Base-by-base conservation (phyloP, 2,888 invertebrate species). In the Plutella xylostella region DNA sequence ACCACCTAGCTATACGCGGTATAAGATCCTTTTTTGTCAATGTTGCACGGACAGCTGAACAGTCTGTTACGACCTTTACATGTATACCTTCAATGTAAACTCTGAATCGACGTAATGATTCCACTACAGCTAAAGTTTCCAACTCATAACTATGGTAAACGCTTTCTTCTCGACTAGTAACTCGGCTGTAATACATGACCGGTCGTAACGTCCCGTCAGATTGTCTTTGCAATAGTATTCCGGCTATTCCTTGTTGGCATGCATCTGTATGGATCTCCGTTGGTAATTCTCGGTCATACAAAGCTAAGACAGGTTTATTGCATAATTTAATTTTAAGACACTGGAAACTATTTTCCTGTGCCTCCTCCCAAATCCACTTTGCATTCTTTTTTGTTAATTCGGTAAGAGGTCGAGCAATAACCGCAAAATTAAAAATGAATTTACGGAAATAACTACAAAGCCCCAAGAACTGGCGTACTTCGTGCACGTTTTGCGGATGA, bases 61-160 rank as follows among this genome's bases (percentile, higher is more conserved):
- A 43, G 14, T 43, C 43, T 14, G 43, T 43, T 5, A 43, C 33
- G 3, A 43, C 21, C 15, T 33, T 34, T 4, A 43, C 21, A 14
- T 12, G 33, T 4, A 43, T 21, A 3, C 61, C 61, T 14, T 55
- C 48, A 1, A 67, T 20, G 44, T 64, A 68, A 1, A 53, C 47
- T 15, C 63, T 48, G 45, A 68, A 64, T 46, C 57, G 51, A 15
- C 55, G 33, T 1, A 66, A 41, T 0, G 58, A 51, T 31, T 55
- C 60, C 0, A 65, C 57, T 1, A 67, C 50, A 0, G 68, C 68
- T n/a, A 70, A 45, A 0, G 54, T 51, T 43, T 70, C 68, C 14
- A 61, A 43, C 37, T 72, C 65, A 14, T 59, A 42, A 30, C 41
- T 42, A 20, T 43, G 34, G 15, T 22, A 35, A n/a, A 21, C n/a